These are phyloP conservation scores for Tribolium madens DNA, from an alignment of 1,140 invertebrate genomes.

Conservation along the genomic window DNA sequence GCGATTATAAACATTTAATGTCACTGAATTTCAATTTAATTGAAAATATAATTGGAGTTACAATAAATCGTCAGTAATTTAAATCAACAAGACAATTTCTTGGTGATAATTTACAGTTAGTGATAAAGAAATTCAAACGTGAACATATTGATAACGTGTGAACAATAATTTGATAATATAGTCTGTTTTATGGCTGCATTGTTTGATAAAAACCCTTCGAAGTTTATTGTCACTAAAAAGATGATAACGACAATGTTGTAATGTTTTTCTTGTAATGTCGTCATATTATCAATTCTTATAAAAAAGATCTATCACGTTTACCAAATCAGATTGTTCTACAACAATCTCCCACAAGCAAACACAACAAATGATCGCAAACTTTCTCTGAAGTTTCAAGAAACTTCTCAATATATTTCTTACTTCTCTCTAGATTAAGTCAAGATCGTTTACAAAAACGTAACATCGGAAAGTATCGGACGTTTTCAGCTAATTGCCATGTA, in stretches of 20 bases:
- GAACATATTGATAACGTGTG: neutral
- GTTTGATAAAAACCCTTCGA: neutral
- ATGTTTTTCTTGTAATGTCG: neutral
- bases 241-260: neutral
- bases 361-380: conserved; percentile 41
- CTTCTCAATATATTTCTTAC: conserved; percentile 42
- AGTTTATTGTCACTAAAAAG: conserved; percentile 21
- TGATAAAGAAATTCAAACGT: neutral
- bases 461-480: conserved; percentile 9
- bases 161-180: neutral
- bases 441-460: conserved; percentile 37
- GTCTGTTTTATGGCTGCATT: neutral
- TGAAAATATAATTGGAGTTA: conserved; percentile 23
- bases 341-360: conserved; percentile 28
- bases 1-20: conserved; percentile 19
- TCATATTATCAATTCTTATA: conserved; percentile 10
- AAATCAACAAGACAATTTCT: neutral
- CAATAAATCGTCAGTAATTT: neutral
- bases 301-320: conserved; percentile 18
- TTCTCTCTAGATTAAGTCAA: conserved; percentile 41
- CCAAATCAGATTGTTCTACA: conserved; percentile 32
- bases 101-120: neutral
- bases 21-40: neutral
- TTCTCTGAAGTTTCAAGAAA: conserved; percentile 34
- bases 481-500: conserved; percentile 27